Evolutionary conservation across 2,797 vertebrate genomes (phyloP), one percentile per base, ranked within the genome.

Genomic region (Propithecus deckenii): DNA sequence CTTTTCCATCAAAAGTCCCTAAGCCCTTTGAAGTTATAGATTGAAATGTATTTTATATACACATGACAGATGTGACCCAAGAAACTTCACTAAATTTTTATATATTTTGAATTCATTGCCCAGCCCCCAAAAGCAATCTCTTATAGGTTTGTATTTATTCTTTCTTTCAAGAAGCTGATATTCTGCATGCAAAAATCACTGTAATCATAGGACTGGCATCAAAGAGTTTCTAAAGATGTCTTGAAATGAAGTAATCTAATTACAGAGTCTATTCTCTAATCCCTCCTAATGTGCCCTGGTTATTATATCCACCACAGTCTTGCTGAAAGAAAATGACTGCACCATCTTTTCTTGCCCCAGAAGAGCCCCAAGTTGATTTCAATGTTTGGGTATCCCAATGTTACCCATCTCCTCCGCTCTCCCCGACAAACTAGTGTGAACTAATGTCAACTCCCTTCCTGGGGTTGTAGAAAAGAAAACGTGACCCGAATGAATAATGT

Each of bases 401-500:
- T 38, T 88, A 35, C 32, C 65, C 41, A 59, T 74, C 28, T 22
- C 15, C 32, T 59, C 32, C 18, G 5, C 43, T 28, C 30, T 23
- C 46, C 11, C 38, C 0, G 0, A 85, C 14, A 59, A 61, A 72
- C 35, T 23, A 14, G 74, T 91, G 28, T 63, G 86, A 96, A 69
- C 38, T 46, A 76, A 75, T 57, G 22, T 81, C 46, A 93, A 83
- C 61, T 81, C 52, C 94, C 81, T 98, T 96, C 83, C 61, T 95
- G 90, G 67, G 85, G 48, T 75, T 95, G 32, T 48, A 97, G 95
- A 75, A 95, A 96, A 93, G 93, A 92, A 96, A 96, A 95, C 2
- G 1, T 91, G 43, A 72, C 61, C 95, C 35, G 65, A 98, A 98
- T 97, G 97, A 98, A 96, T 96, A 72, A 96, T 57, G 65, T 65